A percentile compares a stretch with the other conserved stretches of the same genome.
These are phyloP conservation scores for Macquaria ambigua DNA, from an alignment of 2,113 vertebrate genomes.

Conservation along the genomic window DNA sequence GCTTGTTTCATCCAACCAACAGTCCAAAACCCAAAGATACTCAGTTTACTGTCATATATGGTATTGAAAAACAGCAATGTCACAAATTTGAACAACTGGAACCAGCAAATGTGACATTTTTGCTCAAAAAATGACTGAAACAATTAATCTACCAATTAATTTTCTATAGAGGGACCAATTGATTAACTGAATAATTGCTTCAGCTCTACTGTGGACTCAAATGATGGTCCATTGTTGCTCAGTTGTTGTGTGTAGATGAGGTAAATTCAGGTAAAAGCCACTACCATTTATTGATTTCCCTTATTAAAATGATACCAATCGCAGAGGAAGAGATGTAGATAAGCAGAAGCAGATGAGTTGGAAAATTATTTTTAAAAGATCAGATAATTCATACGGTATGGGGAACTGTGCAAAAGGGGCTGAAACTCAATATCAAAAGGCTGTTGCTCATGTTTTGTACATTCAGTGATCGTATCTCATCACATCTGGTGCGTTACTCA, in stretches of 20 bases:
- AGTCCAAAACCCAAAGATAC: neutral
- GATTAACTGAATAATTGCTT: neutral
- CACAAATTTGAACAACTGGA: neutral
- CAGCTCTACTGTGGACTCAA: neutral
- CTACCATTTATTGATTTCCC: neutral
- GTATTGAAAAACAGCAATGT: neutral
- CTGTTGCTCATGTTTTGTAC: neutral
- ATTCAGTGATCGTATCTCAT: neutral
- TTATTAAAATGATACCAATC: constrained; percentile 4
- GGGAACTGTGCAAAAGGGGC: neutral
- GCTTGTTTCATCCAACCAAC: neutral
- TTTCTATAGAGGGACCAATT: neutral
- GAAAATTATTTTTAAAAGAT: constrained; percentile 6
- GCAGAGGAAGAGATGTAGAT: neutral
- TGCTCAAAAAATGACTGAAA: neutral
- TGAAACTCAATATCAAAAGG: neutral
- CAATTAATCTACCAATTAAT: neutral
- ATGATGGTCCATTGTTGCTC: neutral
- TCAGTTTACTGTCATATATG: neutral
- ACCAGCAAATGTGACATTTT: neutral
- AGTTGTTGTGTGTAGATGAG: neutral
- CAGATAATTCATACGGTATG: neutral
- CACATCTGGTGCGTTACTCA: neutral
- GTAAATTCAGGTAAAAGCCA: neutral
- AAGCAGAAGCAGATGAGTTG: neutral